These are phyloP conservation scores for Pluvianellus socialis DNA, from an alignment of 2,113 vertebrate genomes.

Conservation along the genomic window DNA sequence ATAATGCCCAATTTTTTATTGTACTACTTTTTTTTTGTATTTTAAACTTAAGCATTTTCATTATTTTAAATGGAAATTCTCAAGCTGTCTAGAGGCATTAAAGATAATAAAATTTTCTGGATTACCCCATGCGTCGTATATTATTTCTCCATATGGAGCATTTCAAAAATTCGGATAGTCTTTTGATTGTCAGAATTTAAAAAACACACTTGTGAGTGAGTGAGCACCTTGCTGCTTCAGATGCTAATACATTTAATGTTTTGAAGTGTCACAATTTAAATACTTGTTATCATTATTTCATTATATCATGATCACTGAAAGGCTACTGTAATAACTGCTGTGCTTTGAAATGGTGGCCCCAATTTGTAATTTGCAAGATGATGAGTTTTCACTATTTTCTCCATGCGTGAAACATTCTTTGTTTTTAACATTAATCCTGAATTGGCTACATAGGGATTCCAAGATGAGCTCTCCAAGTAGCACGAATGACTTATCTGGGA, in stretches of 20 bases:
- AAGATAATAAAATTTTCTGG: neutral
- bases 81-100: neutral
- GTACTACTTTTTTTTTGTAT: neutral
- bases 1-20: neutral
- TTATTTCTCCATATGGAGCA: neutral
- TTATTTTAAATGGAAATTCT: neutral
- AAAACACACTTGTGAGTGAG: neutral
- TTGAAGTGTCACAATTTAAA: neutral
- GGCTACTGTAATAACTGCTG: neutral
- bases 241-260: neutral
- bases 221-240: neutral
- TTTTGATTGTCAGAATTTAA: neutral
- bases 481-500: neutral
- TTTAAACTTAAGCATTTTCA: neutral
- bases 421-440: neutral
- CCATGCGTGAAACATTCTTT: neutral
- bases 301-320: neutral
- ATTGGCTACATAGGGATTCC: neutral
- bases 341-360: neutral
- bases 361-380: neutral
- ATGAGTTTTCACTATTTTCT: neutral
- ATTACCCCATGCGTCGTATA: neutral
- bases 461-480: neutral
- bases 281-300: neutral
- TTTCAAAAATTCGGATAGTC: neutral